These are phyloP conservation scores for Ochropacha duplaris DNA, from an alignment of 2,888 invertebrate genomes.

Conservation along the genomic window DNA sequence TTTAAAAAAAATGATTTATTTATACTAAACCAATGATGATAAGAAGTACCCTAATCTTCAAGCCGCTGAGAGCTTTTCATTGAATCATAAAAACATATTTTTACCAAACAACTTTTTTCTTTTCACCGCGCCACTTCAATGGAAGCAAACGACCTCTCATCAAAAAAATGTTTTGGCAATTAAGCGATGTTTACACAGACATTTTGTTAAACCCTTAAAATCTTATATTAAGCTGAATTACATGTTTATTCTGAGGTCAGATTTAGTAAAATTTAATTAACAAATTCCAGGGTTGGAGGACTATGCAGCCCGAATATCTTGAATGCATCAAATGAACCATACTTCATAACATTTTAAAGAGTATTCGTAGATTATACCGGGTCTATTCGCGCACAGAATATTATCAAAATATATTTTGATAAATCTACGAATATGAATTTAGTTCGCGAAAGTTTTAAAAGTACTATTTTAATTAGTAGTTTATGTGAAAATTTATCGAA, in stretches of 20 bases:
- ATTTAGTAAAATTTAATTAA: background rate
- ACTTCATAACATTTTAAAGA: no score
- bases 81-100: background rate
- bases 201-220: constrained; percentile 4
- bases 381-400: no score
- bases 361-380: no score
- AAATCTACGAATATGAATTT: no score
- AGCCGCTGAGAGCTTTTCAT: background rate
- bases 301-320: no score
- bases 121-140: background rate
- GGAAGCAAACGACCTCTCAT: constrained; percentile 7
- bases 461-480: no score
- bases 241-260: background rate
- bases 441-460: no score
- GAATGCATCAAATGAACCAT: no score
- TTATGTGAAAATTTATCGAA: no score
- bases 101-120: background rate
- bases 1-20: background rate
- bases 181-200: constrained; percentile 8
- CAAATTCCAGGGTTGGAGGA: no score
- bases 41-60: background rate
- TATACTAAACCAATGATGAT: background rate
- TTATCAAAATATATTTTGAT: no score
- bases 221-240: background rate
- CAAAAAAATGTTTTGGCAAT: constrained; percentile 8